Evolutionary conservation across 2,113 vertebrate genomes (phyloP).

Genomic region (Eulemur macaco): DNA sequence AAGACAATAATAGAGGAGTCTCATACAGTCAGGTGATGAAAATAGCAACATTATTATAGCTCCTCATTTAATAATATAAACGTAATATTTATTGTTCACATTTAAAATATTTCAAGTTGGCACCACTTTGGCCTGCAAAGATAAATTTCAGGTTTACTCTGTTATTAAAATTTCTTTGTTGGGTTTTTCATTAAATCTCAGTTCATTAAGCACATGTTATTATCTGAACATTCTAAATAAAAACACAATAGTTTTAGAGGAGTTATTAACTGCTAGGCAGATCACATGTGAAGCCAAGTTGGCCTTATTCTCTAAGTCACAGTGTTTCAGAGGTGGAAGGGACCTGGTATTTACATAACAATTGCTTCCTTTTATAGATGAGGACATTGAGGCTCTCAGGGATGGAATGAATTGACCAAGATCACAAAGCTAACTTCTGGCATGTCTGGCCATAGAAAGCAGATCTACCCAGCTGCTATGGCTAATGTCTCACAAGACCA

Average conservation of each 20-base stretch:
- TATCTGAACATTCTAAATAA: neutral
- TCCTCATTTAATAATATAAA: neutral
- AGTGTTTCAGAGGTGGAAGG: neutral
- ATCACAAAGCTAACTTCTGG: neutral
- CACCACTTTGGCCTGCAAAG: conserved; percentile 32
- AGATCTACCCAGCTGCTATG: neutral
- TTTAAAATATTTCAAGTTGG: conserved; percentile 7
- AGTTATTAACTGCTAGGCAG: neutral
- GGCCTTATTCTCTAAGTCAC: neutral
- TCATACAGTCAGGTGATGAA: neutral
- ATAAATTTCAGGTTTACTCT: conserved; percentile 41
- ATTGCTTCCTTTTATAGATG: neutral
- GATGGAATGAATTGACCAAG: neutral
- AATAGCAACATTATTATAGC: neutral
- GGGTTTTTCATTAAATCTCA: conserved; percentile 5
- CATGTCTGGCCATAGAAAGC: neutral
- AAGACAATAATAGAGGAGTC: neutral
- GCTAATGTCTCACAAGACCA: neutral
- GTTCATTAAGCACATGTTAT: neutral
- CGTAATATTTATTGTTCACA: neutral
- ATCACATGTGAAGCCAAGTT: neutral
- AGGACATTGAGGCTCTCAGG: neutral
- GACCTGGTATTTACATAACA: neutral
- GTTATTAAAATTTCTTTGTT: conserved; percentile 31
- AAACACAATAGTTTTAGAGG: neutral